phyloP scores from a whole-genome alignment of 2,888 invertebrate species.

The Eledone cirrhosa region DNA sequence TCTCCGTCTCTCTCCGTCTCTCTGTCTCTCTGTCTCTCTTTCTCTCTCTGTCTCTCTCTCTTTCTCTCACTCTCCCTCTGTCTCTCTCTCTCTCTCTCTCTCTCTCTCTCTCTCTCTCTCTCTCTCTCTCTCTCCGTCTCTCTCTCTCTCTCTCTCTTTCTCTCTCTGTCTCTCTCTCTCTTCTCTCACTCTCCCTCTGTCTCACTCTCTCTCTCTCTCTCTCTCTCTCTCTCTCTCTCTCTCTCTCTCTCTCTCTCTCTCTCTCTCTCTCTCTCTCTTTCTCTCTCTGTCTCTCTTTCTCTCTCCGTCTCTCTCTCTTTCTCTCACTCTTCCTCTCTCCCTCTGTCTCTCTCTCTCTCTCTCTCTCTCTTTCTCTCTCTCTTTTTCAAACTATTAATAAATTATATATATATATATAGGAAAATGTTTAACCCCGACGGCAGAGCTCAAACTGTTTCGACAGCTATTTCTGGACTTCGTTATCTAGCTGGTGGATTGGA shows the following conservation, averaged over 20 bases:
- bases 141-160: too few species aligned
- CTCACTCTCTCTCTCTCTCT: conserved; percentile 23
- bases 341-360: neutral
- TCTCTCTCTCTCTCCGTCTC: neutral
- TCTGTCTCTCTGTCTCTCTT: neutral
- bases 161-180: too few species aligned
- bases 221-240: neutral
- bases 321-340: neutral
- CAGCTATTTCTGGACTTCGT: too few species aligned
- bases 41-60: neutral
- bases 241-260: neutral
- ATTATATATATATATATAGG: too few species aligned
- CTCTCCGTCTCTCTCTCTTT: neutral
- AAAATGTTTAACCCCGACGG: too few species aligned
- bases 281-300: conserved; percentile 25
- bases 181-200: neutral
- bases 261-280: conserved; percentile 20
- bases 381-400: too few species aligned
- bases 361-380: too few species aligned
- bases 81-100: neutral
- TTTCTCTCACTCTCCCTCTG: conserved; percentile 24
- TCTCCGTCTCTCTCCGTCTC: neutral
- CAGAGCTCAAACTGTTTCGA: too few species aligned
- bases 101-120: neutral
- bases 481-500: too few species aligned